These are phyloP conservation scores for Leptopilina clavipes DNA, from an alignment of 1,140 invertebrate genomes.

Conservation along the genomic window DNA sequence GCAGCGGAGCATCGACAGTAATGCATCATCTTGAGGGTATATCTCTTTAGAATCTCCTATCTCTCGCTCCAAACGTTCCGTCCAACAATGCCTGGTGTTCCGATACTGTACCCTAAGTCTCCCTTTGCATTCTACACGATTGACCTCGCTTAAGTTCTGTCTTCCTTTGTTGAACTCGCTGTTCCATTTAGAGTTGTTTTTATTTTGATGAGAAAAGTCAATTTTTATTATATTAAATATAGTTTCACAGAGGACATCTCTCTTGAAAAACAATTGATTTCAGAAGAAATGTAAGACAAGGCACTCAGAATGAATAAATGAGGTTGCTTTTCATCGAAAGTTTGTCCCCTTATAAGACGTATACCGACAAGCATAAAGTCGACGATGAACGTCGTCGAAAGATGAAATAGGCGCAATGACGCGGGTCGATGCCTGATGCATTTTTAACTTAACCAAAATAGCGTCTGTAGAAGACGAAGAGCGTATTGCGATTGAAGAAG, in stretches of 20 bases:
- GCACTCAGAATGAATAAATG: neutral
- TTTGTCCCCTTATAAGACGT: too few species aligned
- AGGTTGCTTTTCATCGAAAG: neutral
- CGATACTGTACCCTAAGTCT: neutral
- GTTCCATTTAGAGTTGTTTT: neutral
- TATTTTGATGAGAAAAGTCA: neutral
- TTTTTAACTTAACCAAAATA: constrained; percentile 71
- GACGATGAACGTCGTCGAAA: constrained; percentile 54
- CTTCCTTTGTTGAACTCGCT: neutral
- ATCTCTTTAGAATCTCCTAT: constrained; percentile 59
- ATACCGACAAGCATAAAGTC: constrained; percentile 37
- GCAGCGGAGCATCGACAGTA: constrained; percentile 59
- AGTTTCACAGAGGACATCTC: too few species aligned
- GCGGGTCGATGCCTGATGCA: constrained; percentile 63
- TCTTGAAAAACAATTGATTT: too few species aligned
- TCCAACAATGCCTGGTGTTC: constrained; percentile 55
- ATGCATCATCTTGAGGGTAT: constrained; percentile 64
- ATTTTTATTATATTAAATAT: too few species aligned
- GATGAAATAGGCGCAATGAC: constrained; percentile 61
- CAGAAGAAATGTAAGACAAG: neutral
- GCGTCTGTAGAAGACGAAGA: constrained; percentile 45
- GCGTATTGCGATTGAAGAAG: constrained; percentile 22
- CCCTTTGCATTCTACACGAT: constrained; percentile 11
- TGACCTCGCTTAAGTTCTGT: constrained; percentile 8
- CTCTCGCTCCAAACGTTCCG: constrained; percentile 51